Evolutionary conservation across 2,888 invertebrate genomes (phyloP), one percentile per base, ranked within the genome.

Genomic region (Argyresthia goedartella): DNA sequence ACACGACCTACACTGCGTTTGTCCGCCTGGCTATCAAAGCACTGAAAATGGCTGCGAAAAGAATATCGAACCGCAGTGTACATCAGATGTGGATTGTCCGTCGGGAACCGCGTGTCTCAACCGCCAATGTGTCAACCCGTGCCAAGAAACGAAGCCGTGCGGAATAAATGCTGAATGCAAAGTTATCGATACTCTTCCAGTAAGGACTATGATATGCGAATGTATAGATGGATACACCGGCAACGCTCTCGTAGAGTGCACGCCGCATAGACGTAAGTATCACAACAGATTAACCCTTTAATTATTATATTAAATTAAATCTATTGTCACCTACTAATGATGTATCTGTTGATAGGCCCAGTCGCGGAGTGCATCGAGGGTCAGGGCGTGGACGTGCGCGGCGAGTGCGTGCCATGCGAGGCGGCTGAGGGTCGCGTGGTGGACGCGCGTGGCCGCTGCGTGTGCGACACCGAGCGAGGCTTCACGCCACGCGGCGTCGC

Each of bases 201-300:
- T 96, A 0, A 89, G 94, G 67, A 96, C 96, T 8, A 94, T 96
- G 93, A 90, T 94, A 56, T 97, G 96, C 67, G 93, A 94, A 75
- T 97, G 97, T 71, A 71, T 92, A 46, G 92, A 93, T 39, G 96
- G 95, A 55, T 95, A 92, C 70, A 91, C 91, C 76, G 97, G 96
- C 71, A 95, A 96, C 71, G 96, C 96, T 15, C 92, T 95, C 8
- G 88, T 93, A 9, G 91, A 92, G 67, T 97, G 96, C 67, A 73
- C 67, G 56, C 73, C 79, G 10, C 92, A 93, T 62, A 92, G 89
- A 87, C 89, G 95, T 92, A 88, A 90, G 90, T 89, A 34, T 13
- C 10, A 42, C n/a, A n/a, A n/a, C n/a, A n/a, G n/a, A n/a, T n/a
- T n/a, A n/a, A n/a, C n/a, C n/a, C n/a, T n/a, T 14, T 51, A 39